phyloP scores from a whole-genome alignment of 2,888 invertebrate species.

The Electrophaes corylata region DNA sequence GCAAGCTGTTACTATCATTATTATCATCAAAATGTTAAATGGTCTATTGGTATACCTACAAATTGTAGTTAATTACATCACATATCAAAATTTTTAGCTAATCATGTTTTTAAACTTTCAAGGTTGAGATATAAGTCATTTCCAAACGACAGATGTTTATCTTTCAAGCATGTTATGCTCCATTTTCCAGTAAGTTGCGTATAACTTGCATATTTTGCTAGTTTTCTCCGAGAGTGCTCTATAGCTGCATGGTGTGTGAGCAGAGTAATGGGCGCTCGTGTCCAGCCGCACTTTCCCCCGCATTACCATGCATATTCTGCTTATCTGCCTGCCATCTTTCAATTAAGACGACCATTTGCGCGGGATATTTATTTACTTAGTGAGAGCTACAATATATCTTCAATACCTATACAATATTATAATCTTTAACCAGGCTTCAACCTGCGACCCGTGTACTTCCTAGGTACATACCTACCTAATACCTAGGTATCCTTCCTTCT shows the following conservation, averaged over 20 bases:
- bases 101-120: background rate
- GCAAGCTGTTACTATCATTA: too few relatives aligned
- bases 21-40: too few relatives aligned
- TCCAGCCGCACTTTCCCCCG: slow-evolving; percentile 56
- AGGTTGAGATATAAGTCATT: too few relatives aligned
- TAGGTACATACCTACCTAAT: background rate
- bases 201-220: background rate
- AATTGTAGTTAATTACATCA: too few relatives aligned
- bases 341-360: slow-evolving; percentile 43
- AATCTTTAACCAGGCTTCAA: background rate
- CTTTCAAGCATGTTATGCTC: background rate
- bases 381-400: background rate
- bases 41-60: too few relatives aligned
- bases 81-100: background rate
- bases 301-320: slow-evolving; percentile 50
- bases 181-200: slow-evolving; percentile 3
- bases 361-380: slow-evolving; percentile 5
- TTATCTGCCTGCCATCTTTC: slow-evolving; percentile 51
- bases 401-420: background rate
- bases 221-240: slow-evolving; percentile 8
- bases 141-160: background rate
- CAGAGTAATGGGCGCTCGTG: slow-evolving; percentile 37
- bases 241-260: slow-evolving; percentile 31
- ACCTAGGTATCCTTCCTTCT: too few relatives aligned
- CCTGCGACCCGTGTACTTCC: background rate